Evolutionary conservation across 2,113 vertebrate species (phyloP), one percentile per base, ranked within the genome.

Genomic region (Anarrhichthys ocellatus): DNA sequence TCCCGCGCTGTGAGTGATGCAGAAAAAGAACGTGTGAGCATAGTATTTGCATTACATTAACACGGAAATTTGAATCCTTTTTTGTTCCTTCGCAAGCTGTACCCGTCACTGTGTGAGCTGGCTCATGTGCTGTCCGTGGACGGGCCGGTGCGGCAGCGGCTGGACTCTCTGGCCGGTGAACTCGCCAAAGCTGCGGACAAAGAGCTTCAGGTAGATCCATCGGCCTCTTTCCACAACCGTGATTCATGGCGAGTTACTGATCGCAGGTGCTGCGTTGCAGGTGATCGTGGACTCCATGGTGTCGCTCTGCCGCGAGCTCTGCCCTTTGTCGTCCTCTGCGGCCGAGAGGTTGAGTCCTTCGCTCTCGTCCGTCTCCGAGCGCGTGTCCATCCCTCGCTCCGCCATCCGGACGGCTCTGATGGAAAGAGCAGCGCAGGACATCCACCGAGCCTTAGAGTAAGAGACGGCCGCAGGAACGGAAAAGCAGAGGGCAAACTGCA

Each of bases 241-340:
- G 27, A 54, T 56, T n/a, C 0, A 24, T 7, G 34, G 38, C 34
- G 22, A 84, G 24, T 73, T 32, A 29, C 64, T 87, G 38, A 84
- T 61, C 13, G 15, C 18, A 2, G 44, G 27, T 27, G 0, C 82
- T 27, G 9, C 1, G 0, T 66, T 81, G 8, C 93, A 97, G 97
- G 96, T 97, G 89, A 97, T 97, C 29, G 94, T 97, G 38, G 96
- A 97, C 89, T 97, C 97, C 8, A 97, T 97, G 97, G 96, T 97
- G 87, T 96, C 96, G 63, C 95, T 97, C 2, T 97, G 96, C 0
- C 95, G 96, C 20, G 97, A 97, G 90, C 92, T 97, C 63, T 97
- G 97, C 73, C 97, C 97, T 0, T 90, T 95, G 38, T 96, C 97
- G 3, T 95, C 96, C 44, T 83, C 94, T 5, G 95, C 95, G 8